These are phyloP conservation scores for Murina feae DNA, from an alignment of 2,113 vertebrate genomes.

Conservation along the genomic window DNA sequence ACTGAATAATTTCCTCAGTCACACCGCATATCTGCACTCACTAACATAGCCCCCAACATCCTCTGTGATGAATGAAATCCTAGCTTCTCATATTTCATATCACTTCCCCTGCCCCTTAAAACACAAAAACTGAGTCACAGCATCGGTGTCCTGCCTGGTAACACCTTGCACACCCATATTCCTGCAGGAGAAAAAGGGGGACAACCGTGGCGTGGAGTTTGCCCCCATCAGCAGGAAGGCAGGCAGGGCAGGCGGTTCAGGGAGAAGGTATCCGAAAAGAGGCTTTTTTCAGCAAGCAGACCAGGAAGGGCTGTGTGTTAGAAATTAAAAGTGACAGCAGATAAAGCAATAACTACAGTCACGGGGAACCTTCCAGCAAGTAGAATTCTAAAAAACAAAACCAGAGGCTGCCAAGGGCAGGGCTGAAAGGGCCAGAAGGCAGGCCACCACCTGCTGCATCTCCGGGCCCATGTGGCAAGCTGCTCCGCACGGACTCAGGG, in stretches of 20 bases:
- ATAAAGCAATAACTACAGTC: background rate
- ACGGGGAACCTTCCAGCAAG: slow-evolving; percentile 10
- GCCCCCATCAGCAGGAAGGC: background rate
- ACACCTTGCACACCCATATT: background rate
- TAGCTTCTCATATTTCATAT: background rate
- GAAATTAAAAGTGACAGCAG: slow-evolving; percentile 25
- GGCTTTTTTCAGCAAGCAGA: background rate
- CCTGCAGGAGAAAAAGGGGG: background rate
- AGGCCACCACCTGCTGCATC: background rate
- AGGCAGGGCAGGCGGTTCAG: background rate
- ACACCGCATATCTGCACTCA: background rate
- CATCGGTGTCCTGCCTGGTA: background rate
- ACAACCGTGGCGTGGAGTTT: background rate
- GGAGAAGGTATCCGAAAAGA: background rate
- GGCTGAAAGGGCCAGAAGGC: background rate
- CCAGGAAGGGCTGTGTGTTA: background rate
- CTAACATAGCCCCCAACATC: background rate
- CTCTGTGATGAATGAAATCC: background rate
- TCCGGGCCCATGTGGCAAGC: background rate
- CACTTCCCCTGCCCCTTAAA: background rate
- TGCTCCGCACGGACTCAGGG: background rate
- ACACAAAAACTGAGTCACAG: background rate
- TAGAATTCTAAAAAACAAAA: slow-evolving; percentile 1
- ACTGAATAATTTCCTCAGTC: background rate
- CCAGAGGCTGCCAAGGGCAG: background rate